These are phyloP conservation scores for Apteryx owenii DNA, from an alignment of 2,113 vertebrate genomes.

Conservation along the genomic window DNA sequence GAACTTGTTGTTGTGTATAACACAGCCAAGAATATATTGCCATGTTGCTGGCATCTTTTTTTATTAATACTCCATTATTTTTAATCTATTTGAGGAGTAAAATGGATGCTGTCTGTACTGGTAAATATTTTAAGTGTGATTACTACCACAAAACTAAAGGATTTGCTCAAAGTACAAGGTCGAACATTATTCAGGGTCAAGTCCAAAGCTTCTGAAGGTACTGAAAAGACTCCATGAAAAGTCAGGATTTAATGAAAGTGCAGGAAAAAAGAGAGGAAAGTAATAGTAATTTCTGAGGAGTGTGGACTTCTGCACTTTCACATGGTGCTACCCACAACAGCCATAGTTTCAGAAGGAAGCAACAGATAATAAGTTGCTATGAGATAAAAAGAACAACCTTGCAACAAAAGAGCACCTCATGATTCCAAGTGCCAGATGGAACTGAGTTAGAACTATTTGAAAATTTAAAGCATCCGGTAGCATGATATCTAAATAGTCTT, in stretches of 20 bases:
- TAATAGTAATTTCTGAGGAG: background rate
- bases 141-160: background rate
- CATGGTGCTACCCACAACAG: background rate
- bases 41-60: background rate
- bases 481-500: background rate
- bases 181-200: background rate
- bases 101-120: background rate
- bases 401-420: rapidly evolving
- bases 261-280: background rate
- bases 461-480: background rate
- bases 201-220: background rate
- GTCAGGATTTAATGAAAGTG: background rate
- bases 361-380: background rate
- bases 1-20: background rate
- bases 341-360: background rate
- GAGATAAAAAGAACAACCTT: background rate
- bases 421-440: background rate
- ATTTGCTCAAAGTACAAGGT: background rate
- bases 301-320: background rate
- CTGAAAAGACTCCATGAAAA: background rate
- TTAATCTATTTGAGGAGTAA: background rate
- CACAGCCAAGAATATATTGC: background rate
- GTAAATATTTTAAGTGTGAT: background rate
- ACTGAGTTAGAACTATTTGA: background rate
- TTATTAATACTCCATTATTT: background rate